Conservation (phyloP, 2,797 vertebrate genomes). For the Pelochelys cantorii region DNA sequence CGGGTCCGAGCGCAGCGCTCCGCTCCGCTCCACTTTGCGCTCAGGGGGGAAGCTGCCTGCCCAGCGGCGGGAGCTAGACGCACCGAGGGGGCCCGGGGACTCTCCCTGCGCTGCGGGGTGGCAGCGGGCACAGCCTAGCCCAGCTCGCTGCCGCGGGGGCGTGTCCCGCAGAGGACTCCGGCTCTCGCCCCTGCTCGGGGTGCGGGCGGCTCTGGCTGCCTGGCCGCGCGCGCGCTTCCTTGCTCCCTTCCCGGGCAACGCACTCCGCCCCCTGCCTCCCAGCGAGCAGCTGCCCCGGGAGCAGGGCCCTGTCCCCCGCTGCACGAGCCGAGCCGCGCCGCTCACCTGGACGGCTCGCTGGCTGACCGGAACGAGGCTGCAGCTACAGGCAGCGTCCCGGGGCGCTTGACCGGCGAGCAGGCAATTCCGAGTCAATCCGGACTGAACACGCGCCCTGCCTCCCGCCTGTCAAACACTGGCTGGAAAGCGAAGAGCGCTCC, state of each 20-base stretch:
- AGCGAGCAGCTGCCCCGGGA: too few relatives aligned
- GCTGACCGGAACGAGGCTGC: conserved; percentile 60
- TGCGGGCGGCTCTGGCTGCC: conserved; percentile 20
- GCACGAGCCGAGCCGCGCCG: not conserved
- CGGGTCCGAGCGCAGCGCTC: not conserved
- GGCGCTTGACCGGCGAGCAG: too few relatives aligned
- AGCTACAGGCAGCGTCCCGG: conserved; percentile 8
- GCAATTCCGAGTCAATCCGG: not conserved
- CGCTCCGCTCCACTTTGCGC: not conserved
- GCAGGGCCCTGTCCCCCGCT: too few relatives aligned
- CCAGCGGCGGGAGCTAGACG: too few relatives aligned
- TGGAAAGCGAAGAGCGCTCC: conserved; percentile 9
- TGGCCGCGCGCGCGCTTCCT: conserved; percentile 65
- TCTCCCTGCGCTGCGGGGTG: too few relatives aligned
- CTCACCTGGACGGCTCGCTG: conserved; percentile 73
- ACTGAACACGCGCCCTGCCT: not conserved
- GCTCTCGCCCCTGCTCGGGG: too few relatives aligned
- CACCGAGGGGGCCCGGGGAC: too few relatives aligned
- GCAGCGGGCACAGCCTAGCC: too few relatives aligned
- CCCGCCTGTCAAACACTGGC: not conserved
- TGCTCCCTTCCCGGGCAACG: conserved; percentile 57
- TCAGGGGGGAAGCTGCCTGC: too few relatives aligned
- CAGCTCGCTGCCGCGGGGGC: too few relatives aligned
- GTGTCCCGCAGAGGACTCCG: too few relatives aligned
- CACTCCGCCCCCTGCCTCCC: not conserved